Evolutionary conservation across 2,888 invertebrate species (phyloP).

Genomic region (Digitonthophagus gazella): DNA sequence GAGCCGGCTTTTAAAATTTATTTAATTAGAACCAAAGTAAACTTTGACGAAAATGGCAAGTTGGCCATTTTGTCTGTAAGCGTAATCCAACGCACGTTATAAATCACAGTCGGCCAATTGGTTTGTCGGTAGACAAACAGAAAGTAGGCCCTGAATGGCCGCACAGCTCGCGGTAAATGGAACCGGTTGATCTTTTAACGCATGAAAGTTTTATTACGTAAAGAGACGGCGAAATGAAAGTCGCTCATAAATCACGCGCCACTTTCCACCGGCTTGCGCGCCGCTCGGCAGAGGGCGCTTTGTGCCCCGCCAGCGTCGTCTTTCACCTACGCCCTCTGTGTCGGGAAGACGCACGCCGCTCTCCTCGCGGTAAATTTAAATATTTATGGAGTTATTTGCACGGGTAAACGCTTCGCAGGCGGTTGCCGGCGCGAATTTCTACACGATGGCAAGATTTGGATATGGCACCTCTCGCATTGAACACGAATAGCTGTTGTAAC

Average conservation of each 20-base stretch:
- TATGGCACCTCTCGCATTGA: too few relatives aligned
- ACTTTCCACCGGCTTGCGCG: slow-evolving; percentile 16
- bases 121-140: not conserved
- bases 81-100: not conserved
- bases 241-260: slow-evolving; percentile 19
- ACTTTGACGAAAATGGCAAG: too few relatives aligned
- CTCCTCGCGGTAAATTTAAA: slow-evolving; percentile 13
- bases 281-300: slow-evolving; percentile 1
- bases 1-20: not conserved
- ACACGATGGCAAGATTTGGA: not conserved
- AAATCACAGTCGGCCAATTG: not conserved
- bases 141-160: not conserved
- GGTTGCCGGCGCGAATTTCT: not conserved
- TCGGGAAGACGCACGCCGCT: not conserved
- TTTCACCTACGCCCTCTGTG: slow-evolving; percentile 5
- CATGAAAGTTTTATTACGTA: slow-evolving; percentile 24
- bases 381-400: slow-evolving; percentile 14
- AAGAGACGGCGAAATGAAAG: slow-evolving; percentile 22
- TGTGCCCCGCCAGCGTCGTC: not conserved
- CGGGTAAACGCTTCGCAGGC: slow-evolving; percentile 1
- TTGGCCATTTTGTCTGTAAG: too few relatives aligned
- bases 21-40: too few relatives aligned
- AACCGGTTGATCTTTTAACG: slow-evolving; percentile 19
- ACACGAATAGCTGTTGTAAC: not conserved
- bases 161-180: slow-evolving; percentile 9